Evolutionary conservation across 1,140 invertebrate species (phyloP), one percentile per base, ranked within the genome.

Genomic region (Charaxes varanes): DNA sequence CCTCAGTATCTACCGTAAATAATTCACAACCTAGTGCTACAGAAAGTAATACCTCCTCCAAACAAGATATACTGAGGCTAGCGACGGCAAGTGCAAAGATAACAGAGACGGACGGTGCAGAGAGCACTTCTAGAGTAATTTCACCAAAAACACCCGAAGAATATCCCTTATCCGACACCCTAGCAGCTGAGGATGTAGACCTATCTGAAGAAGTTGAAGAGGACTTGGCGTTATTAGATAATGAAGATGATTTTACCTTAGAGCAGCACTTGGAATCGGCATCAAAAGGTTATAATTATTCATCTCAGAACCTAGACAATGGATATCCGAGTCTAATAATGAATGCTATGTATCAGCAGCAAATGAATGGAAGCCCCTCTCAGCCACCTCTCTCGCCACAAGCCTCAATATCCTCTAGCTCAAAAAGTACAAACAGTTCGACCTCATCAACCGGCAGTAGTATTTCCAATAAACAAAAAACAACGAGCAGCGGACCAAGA

Each of bases 401-500:
- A 15, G 62, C 74, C 3, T 69, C 77, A 6, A 77, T 81, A 43
- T 78, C 70, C 40, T 59, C 67, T 18, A 68, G 66, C 50, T 70
- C 70, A 21, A 74, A 84, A 48, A 78, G 89, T 8, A 67, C 82
- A 48, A 79, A 82, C 57, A 58, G 80, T 53, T 63, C 65, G 12
- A 77, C 87, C 14, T 84, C 87, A 1, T 74, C 85, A 3, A 79
- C 82, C 1, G 68, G 83, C 3, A 88, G 87, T 28, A 62, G 74
- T 88, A 54, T 85, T 88, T 42, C 77, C 84, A 68, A 89, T 62
- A 83, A 83, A 59, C 81, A 78, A 41, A 84, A 83, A 55, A 65
- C 76, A 4, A 42, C 88, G 5, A 88, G 89, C 1, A 89, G 88
- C 12, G 83, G 91, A 6, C 88, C 92, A 0, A 84, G 94, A 27